Evolutionary conservation across 2,888 invertebrate genomes (phyloP).

Genomic region (Parnassius smintheus): DNA sequence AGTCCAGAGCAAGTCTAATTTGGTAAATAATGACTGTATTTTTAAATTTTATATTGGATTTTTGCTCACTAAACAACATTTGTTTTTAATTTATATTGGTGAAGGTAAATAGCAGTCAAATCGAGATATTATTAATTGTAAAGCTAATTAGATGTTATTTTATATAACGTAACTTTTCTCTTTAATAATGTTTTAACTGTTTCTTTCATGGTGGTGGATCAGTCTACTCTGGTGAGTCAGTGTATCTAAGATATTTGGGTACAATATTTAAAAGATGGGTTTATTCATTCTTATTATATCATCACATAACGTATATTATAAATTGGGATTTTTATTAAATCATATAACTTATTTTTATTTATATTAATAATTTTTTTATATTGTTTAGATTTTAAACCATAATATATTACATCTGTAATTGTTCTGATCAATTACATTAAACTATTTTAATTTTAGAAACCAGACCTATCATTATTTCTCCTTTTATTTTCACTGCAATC

Average conservation of each 20-base stretch:
- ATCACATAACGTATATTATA: neutral
- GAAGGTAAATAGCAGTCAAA: constrained; percentile 23
- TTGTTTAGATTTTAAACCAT: too few relatives aligned
- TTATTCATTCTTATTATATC: constrained; percentile 1
- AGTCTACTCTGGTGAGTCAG: constrained; percentile 66
- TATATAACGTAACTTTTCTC: neutral
- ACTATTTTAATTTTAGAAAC: neutral
- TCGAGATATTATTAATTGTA: constrained; percentile 16
- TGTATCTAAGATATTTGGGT: constrained; percentile 40
- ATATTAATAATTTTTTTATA: too few relatives aligned
- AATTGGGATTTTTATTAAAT: neutral
- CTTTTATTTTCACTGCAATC: too few relatives aligned
- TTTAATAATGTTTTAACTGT: constrained; percentile 32
- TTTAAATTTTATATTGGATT: too few relatives aligned
- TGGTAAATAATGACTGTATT: too few relatives aligned
- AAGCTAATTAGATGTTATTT: neutral
- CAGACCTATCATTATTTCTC: neutral
- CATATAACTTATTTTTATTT: too few relatives aligned
- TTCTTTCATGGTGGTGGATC: constrained; percentile 79
- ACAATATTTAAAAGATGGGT: constrained; percentile 16
- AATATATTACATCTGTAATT: constrained; percentile 13
- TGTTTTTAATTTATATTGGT: constrained; percentile 23
- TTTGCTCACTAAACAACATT: constrained; percentile 7
- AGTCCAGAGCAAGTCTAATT: too few relatives aligned
- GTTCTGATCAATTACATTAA: constrained; percentile 4